Conservation (phyloP, 2,888 invertebrate species). For the Steinernema hermaphroditum region DNA sequence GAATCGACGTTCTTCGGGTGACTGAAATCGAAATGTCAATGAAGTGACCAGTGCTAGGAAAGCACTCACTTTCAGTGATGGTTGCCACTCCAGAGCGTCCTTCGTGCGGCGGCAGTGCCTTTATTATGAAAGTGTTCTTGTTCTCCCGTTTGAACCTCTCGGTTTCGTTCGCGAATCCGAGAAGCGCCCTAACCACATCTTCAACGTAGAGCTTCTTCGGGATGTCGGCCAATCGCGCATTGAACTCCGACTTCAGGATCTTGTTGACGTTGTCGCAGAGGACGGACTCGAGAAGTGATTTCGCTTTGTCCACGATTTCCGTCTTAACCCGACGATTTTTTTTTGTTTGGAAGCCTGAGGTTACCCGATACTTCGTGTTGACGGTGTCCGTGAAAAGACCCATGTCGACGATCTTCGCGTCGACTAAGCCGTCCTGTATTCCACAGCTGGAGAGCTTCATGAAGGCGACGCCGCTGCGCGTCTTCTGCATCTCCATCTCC, state of each 20-base stretch:
- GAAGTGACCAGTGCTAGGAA: too few species aligned
- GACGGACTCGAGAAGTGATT: conserved; percentile 44
- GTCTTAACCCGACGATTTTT: conserved; percentile 36
- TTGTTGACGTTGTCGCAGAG: conserved; percentile 46
- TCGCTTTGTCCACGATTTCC: conserved; percentile 47
- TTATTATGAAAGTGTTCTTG: neutral
- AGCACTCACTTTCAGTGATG: conserved; percentile 37
- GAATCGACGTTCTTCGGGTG: neutral
- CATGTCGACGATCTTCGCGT: conserved; percentile 58
- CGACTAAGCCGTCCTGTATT: conserved; percentile 45
- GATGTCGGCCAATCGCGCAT: conserved; percentile 39
- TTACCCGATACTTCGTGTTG: conserved; percentile 55
- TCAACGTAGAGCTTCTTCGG: conserved; percentile 39
- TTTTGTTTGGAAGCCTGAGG: too few species aligned
- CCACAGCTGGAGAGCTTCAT: conserved; percentile 38
- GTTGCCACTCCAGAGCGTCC: conserved; percentile 34
- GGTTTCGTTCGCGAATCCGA: neutral
- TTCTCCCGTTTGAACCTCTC: neutral
- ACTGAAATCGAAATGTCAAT: too few species aligned
- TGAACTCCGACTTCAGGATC: conserved; percentile 45
- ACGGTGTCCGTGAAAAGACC: conserved; percentile 64
- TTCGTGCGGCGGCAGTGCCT: neutral
- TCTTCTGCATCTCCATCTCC: conserved; percentile 42
- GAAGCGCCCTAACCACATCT: conserved; percentile 24
- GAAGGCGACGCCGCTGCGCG: conserved; percentile 41